Percentiles rank a stretch among this genome's conserved stretches.
These are phyloP conservation scores for Paragorgia papillata DNA, from an alignment of 92 coral and sea anemone genomes.

Conservation along the genomic window DNA sequence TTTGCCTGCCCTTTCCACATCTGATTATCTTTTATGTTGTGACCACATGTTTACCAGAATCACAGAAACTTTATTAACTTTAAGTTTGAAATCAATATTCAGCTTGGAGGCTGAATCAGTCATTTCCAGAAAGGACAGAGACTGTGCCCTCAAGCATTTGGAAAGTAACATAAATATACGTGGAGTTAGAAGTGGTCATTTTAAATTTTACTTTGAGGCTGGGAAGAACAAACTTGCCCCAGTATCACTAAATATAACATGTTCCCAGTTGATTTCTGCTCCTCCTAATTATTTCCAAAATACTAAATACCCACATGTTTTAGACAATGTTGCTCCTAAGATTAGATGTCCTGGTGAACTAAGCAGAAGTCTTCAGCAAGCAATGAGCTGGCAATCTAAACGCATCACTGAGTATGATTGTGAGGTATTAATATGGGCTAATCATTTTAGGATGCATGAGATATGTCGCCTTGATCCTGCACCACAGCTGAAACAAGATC, in stretches of 20 bases:
- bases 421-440: constrained; percentile 40
- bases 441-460: constrained; percentile 31
- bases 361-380: constrained; percentile 21
- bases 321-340: constrained; percentile 37
- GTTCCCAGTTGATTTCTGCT: constrained; percentile 59
- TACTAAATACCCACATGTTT: constrained; percentile 8
- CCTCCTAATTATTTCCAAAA: constrained; percentile 48
- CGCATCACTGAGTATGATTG: constrained; percentile 30
- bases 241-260: constrained; percentile 40
- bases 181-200: constrained; percentile 41
- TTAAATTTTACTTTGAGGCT: constrained; percentile 51
- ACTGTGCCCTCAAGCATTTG: constrained; percentile 6
- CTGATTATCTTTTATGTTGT: constrained; percentile 10
- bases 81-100: constrained; percentile 9
- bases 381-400: constrained; percentile 28
- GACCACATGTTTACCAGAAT: constrained; percentile 24
- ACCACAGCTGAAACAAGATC: constrained; percentile 8
- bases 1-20: constrained; percentile 24
- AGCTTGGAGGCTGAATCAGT: constrained; percentile 15
- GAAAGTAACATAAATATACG: constrained; percentile 21
- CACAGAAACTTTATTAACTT: constrained; percentile 15
- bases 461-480: constrained; percentile 34
- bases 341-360: constrained; percentile 31
- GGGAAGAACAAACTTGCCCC: constrained; percentile 51
- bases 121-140: constrained; percentile 17